Conservation (phyloP, 2,113 vertebrate genomes). For the Loxodonta africana region DNA sequence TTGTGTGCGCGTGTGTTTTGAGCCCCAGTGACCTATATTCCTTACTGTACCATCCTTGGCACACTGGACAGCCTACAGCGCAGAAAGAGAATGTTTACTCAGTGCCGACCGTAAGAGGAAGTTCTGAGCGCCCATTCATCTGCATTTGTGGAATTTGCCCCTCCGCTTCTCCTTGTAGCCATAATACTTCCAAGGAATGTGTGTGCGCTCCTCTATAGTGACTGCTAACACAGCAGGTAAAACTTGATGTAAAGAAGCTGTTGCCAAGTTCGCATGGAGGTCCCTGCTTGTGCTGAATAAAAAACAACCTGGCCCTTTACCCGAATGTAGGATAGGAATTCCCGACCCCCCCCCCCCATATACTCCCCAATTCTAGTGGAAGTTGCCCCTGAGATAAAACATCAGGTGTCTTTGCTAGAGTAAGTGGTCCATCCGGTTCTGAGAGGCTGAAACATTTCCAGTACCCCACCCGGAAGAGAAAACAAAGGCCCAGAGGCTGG, state of each 20-base stretch:
- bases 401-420: neutral
- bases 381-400: neutral
- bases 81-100: neutral
- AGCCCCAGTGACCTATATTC: slow-evolving; percentile 18
- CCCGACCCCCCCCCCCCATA: rapidly evolving
- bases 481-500: neutral
- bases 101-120: neutral
- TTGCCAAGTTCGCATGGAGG: neutral
- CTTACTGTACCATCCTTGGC: neutral
- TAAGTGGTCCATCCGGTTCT: slow-evolving; percentile 32
- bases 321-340: neutral
- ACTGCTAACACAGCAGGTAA: slow-evolving; percentile 18
- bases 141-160: neutral
- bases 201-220: neutral
- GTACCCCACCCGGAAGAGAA: neutral
- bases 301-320: neutral
- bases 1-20: neutral
- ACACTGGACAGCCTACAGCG: neutral
- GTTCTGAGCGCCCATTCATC: neutral
- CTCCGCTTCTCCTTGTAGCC: neutral
- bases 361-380: neutral
- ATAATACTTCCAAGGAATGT: neutral
- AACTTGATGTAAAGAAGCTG: slow-evolving; percentile 8
- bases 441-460: neutral
- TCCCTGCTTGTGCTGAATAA: slow-evolving; percentile 4